Conservation (phyloP, 2,888 invertebrate genomes). For the Nasonovia ribisnigri region DNA sequence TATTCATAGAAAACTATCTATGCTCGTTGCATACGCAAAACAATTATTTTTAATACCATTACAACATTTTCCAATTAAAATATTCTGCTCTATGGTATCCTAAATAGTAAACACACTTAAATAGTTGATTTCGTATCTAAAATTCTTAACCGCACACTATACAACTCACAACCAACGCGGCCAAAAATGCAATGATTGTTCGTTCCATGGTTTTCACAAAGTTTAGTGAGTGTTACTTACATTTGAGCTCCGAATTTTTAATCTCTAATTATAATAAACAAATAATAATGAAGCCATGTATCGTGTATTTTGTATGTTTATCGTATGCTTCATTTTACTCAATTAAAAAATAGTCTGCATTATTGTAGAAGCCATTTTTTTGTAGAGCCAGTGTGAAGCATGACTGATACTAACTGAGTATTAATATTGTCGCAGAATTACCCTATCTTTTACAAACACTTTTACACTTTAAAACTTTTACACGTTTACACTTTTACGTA, state of each 20-base stretch:
- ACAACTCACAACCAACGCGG: background rate
- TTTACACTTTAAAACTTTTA: too few species aligned
- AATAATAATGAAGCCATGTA: background rate
- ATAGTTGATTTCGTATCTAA: background rate
- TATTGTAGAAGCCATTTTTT: background rate
- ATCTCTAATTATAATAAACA: background rate
- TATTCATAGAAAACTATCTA: background rate
- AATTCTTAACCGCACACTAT: background rate
- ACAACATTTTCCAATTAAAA: background rate
- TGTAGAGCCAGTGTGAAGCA: background rate
- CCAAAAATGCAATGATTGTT: background rate
- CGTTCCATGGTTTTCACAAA: background rate
- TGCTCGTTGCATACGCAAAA: background rate
- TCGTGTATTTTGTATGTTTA: background rate
- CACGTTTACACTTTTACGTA: constrained; percentile 69
- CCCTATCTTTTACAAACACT: too few species aligned
- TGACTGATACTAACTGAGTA: background rate
- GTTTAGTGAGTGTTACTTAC: background rate
- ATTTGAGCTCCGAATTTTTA: background rate
- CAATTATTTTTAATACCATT: background rate
- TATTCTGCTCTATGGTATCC: background rate
- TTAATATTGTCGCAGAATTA: background rate
- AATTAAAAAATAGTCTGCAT: background rate
- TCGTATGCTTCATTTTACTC: background rate
- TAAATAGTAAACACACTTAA: background rate